Evolutionary conservation across 92 coral and sea anemone species (phyloP).

Genomic region (Heliopora coerulea): DNA sequence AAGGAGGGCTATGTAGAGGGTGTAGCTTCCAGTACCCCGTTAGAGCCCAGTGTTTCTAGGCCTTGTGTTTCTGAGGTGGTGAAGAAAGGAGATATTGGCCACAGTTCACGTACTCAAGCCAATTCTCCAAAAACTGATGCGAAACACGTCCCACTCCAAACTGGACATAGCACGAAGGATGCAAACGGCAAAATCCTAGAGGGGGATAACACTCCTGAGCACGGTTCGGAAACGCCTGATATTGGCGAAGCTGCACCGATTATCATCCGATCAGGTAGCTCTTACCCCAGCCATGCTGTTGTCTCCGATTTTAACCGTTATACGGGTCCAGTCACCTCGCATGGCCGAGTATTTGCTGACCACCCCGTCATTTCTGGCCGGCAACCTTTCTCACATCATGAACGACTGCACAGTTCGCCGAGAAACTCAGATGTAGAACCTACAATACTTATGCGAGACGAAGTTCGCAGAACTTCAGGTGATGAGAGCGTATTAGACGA

Average conservation of each 20-base stretch:
- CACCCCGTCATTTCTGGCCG: not conserved
- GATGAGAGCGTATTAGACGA: conserved; percentile 14
- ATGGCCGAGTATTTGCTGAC: not conserved
- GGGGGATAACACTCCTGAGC: conserved; percentile 33
- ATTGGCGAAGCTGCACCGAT: conserved; percentile 14
- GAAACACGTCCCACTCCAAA: not conserved
- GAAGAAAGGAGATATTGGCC: not conserved
- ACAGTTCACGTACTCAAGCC: too few species aligned
- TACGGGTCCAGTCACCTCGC: not conserved
- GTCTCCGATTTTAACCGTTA: not conserved
- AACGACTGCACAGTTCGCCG: conserved; percentile 4
- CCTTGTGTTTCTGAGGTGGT: not conserved
- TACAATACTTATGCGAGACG: conserved; percentile 23
- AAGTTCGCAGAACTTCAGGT: conserved; percentile 9
- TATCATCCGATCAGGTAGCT: conserved; percentile 21
- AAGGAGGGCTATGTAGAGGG: conserved; percentile 9
- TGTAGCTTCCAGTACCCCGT: conserved; percentile 10
- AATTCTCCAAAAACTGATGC: not conserved
- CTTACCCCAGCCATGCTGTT: conserved; percentile 6
- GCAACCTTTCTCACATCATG: not conserved
- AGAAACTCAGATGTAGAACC: not conserved
- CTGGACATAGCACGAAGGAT: conserved; percentile 7
- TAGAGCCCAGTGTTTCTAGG: not conserved
- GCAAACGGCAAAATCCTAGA: not conserved
- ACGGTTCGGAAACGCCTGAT: conserved; percentile 14